Base-by-base conservation (phyloP, 2,888 invertebrate species). In the Lasioglossum figueresi region DNA sequence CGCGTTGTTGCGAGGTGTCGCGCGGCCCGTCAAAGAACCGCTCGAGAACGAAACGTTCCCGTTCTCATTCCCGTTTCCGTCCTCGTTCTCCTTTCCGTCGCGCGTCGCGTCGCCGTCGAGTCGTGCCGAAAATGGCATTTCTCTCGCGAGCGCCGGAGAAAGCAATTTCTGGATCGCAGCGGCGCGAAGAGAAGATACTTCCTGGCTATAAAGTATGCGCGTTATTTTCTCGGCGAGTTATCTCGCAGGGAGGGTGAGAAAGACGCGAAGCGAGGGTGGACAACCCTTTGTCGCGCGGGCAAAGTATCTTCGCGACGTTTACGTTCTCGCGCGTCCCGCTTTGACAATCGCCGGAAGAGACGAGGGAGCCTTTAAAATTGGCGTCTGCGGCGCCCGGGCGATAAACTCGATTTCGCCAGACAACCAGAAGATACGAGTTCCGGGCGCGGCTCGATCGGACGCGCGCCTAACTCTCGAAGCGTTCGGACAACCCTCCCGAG, bases 81-180 rank as follows among this genome's bases (percentile, higher is more conserved):
- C 43, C 87, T 82, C 83, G 83, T 68, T 68, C 68, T 37, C 37
- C 10, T 68, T 68, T 68, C 83, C 88, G 79, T 76, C 79, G 82
- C 37, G 66, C 85, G 83, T 31, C 27, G 16, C 68, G 34, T 68
- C 34, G 31, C 82, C 88, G 79, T 79, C 80, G 82, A 71, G 70
- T 37, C 37, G 37, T 37, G 16, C 79, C 90, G 84, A 91, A 91
- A 91, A 91, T 89, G 83, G 73, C 86, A 86, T 88, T 89, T 88
- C 87, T 70, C 79, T 45, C 79, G 77, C 70, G 71, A 12, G 83
- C 77, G 45, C 45, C 43, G 43, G 43, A 14, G 45, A 86, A 91
- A 90, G 90, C 91, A 91, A 91, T 91, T 91, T 90, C 84, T 79
- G 80, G 71, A 78, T 68, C 82, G 74, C 66, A 66, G 31, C 78